Base-by-base conservation (phyloP, 2,113 vertebrate genomes). In the Myrmecophaga tridactyla region DNA sequence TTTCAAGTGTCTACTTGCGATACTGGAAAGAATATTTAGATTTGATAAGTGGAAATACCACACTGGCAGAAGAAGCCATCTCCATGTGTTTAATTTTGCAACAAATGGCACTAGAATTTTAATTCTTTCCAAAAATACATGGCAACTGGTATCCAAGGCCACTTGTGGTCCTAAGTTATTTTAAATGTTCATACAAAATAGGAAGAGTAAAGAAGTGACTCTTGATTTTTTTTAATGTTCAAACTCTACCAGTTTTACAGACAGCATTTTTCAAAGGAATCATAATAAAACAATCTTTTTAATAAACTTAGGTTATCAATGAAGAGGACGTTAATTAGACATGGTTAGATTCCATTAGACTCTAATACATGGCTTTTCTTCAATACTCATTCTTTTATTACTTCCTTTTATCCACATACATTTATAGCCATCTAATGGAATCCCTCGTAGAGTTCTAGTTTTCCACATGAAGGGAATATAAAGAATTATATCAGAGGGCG, bases 61-160 rank as follows among this genome's bases (percentile, higher is more conserved):
- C 7, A 67, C 1, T 4, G 65, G 48, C 7, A 20, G 36, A 88
- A 85, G 58, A 75, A 63, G 7, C 9, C 53, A 53, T 86, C 80
- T 77, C 62, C 27, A 53, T 31, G 41, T 72, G 62, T 63, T 86
- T 91, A 95, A 82, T 15, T 43, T 65, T 62, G 43, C 86, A 91
- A 41, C 69, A 89, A 77, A 90, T 46, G 87, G 34, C 53, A 77
- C 0, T 77, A 27, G 67, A 91, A 83, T 92, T 92, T 92, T 72
- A 73, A 63, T 88, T 94, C 67, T 89, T 93, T 69, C 82, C 84
- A 89, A 75, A 96, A 90, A 86, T 65, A 77, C 53, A 89, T 6
- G 25, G 62, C 60, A 96, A 83, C 90, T 90, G 78, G 65, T 77
- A 63, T 60, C 36, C 14, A 89, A 89, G 48, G 39, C 27, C 87